These are phyloP conservation scores for Acholoe squamosa DNA, from an alignment of 2,888 invertebrate species.

Conservation along the genomic window DNA sequence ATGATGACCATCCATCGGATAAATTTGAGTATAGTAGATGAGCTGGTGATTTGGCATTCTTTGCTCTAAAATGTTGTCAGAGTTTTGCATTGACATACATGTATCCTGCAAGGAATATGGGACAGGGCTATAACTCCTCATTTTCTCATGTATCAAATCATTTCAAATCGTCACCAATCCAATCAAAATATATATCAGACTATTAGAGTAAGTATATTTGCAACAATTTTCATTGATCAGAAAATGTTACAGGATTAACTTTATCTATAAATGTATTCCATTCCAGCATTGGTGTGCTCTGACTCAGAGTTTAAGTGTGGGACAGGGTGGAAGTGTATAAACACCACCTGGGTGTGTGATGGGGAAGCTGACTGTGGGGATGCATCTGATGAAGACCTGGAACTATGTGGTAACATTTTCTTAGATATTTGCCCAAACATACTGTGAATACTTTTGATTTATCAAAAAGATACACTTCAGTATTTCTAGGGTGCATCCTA, in stretches of 20 bases:
- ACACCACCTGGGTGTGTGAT: constrained; percentile 6
- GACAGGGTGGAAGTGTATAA: constrained; percentile 11
- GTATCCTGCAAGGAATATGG: no score
- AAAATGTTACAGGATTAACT: background rate
- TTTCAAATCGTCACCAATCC: background rate
- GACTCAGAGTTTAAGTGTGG: background rate
- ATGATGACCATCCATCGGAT: no score
- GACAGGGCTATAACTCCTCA: background rate
- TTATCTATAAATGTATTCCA: background rate
- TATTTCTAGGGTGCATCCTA: no score
- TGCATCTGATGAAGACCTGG: background rate
- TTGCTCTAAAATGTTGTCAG: no score
- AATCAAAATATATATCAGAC: no score
- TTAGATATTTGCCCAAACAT: no score
- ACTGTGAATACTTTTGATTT: no score
- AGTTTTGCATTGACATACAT: no score
- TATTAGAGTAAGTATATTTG: no score
- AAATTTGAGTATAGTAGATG: no score
- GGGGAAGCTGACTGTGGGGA: background rate
- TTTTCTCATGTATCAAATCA: background rate
- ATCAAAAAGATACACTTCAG: no score
- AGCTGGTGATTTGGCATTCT: no score
- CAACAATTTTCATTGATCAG: background rate
- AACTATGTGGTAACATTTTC: background rate
- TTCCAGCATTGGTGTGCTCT: background rate